Percentiles rank a stretch among this genome's conserved stretches.
These are phyloP conservation scores for Amphiprion percula DNA, from an alignment of 2,113 vertebrate genomes.

Conservation along the genomic window DNA sequence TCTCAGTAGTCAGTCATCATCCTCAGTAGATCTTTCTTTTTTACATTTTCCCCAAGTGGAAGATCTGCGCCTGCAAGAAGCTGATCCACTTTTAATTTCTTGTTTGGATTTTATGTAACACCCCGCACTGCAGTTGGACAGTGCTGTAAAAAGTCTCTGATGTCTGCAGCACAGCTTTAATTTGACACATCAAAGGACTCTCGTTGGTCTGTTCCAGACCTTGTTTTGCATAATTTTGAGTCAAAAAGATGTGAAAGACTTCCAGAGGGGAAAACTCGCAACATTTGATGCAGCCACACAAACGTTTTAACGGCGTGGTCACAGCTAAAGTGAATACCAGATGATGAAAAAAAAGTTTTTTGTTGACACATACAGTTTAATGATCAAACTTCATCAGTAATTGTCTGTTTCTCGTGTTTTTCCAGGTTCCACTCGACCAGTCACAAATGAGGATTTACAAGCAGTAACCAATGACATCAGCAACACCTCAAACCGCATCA, in stretches of 20 bases:
- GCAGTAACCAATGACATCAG: conserved; percentile 88
- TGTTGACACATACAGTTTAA: background rate
- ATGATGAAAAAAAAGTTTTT: background rate
- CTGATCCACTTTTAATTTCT: conserved; percentile 59
- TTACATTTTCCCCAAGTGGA: conserved; percentile 20
- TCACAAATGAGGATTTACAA: conserved; percentile 86
- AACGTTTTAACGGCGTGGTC: conserved; percentile 18
- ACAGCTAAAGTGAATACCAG: conserved; percentile 24
- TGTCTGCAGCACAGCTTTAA: conserved; percentile 60
- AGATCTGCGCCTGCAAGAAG: conserved; percentile 31
- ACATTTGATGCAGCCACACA: conserved; percentile 12
- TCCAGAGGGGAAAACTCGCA: conserved; percentile 28
- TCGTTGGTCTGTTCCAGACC: conserved; percentile 34
- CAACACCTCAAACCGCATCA: conserved; percentile 82
- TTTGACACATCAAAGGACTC: conserved; percentile 66
- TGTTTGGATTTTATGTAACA: conserved; percentile 62
- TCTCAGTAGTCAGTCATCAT: conserved; percentile 17
- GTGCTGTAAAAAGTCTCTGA: conserved; percentile 62
- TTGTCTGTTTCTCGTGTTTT: background rate
- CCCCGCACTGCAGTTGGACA: conserved; percentile 33
- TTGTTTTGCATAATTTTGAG: conserved; percentile 52
- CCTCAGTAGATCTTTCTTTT: conserved; percentile 9
- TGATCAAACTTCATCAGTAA: background rate
- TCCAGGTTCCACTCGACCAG: conserved; percentile 84
- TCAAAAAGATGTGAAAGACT: conserved; percentile 40